Conservation (phyloP, 2,113 vertebrate species). For the Mus pahari region DNA sequence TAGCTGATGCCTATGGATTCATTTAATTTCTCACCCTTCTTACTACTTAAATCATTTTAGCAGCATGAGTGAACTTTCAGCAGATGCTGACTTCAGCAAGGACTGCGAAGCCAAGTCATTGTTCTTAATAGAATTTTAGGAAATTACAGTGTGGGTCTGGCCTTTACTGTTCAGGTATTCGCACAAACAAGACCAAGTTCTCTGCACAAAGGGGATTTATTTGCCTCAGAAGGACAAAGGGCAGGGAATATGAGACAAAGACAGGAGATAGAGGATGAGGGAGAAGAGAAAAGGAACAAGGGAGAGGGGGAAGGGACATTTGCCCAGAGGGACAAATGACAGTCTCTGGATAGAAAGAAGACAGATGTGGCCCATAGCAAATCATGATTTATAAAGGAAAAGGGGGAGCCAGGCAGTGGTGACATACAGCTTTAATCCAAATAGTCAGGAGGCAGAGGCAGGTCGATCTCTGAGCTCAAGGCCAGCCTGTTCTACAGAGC, state of each 20-base stretch:
- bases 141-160: neutral
- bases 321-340: neutral
- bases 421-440: neutral
- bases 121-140: conserved; percentile 40
- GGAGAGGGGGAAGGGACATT: neutral
- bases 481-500: neutral
- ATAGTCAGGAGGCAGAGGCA: neutral
- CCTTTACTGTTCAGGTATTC: neutral
- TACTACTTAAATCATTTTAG: conserved; percentile 47
- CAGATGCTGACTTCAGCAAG: neutral
- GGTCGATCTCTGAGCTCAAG: neutral
- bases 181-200: neutral
- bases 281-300: neutral
- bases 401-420: neutral
- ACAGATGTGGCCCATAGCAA: neutral
- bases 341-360: neutral
- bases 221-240: neutral
- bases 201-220: neutral
- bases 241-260: neutral
- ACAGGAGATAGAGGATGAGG: neutral
- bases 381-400: neutral
- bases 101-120: neutral
- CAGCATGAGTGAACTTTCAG: conserved; percentile 39
- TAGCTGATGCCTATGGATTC: conserved; percentile 54
- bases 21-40: conserved; percentile 68